phyloP scores from a whole-genome alignment of 2,797 vertebrate species.

The Epinephelus coioides region DNA sequence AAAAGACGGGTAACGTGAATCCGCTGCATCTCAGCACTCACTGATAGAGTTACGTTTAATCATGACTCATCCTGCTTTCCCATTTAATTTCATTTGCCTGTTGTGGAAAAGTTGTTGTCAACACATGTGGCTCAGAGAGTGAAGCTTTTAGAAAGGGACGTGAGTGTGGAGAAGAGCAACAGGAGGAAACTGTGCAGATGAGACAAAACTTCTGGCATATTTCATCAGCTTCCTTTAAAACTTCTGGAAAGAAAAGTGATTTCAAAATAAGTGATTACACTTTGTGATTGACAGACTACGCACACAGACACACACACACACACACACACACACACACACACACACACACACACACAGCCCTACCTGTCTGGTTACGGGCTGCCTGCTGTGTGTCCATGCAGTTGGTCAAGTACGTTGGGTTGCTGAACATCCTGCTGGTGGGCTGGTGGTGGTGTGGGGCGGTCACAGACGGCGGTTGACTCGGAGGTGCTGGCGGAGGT shows the following conservation, averaged over 20 bases:
- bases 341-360: conserved; percentile 3
- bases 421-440: conserved; percentile 94
- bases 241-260: not conserved
- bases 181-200: not conserved
- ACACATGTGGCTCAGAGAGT: not conserved
- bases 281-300: no score
- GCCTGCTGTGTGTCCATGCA: conserved; percentile 93
- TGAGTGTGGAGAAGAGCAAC: no score
- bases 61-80: not conserved
- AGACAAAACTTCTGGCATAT: no score
- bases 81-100: not conserved
- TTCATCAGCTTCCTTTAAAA: not conserved
- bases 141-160: not conserved
- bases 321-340: not conserved
- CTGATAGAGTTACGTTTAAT: no score
- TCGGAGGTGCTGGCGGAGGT: conserved; percentile 68
- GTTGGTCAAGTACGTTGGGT: conserved; percentile 93
- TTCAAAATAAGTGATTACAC: not conserved
- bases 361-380: conserved; percentile 92
- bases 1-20: not conserved
- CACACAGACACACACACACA: conserved; percentile 1
- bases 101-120: not conserved
- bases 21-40: not conserved
- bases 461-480: conserved; percentile 90
- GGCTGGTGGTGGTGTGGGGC: conserved; percentile 92